phyloP scores from a whole-genome alignment of 2,888 invertebrate genomes.

The Incurvaria masculella region DNA sequence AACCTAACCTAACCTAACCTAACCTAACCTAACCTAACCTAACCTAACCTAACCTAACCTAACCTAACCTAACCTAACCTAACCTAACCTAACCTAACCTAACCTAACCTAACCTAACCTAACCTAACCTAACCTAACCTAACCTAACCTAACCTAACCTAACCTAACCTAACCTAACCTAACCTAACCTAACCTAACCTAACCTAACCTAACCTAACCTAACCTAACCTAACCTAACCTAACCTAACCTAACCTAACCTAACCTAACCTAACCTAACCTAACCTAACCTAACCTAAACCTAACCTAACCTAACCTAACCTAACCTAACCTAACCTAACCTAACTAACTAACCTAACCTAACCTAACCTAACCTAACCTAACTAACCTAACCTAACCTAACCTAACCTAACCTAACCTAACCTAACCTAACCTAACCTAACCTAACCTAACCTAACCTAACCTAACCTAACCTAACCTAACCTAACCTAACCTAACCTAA shows the following conservation, averaged over 20 bases:
- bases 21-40: conserved; percentile 5
- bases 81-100: conserved; percentile 9
- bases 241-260: no score
- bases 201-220: no score
- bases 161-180: conserved; percentile 7
- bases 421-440: conserved; percentile 4
- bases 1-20: conserved; percentile 3
- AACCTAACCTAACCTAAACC: conserved; percentile 3
- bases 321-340: conserved; percentile 9
- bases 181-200: conserved; percentile 7
- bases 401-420: not conserved
- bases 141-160: not conserved
- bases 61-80: conserved; percentile 3
- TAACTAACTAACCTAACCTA: conserved; percentile 9
- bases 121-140: not conserved
- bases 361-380: conserved; percentile 8
- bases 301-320: conserved; percentile 5
- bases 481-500: conserved; percentile 6
- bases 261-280: conserved; percentile 4
- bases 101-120: conserved; percentile 8
- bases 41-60: not conserved
- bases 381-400: conserved; percentile 3
- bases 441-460: conserved; percentile 7
- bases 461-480: conserved; percentile 6
- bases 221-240: no score